Evolutionary conservation across 2,888 invertebrate species (phyloP).

Genomic region (Morinoia aosen): DNA sequence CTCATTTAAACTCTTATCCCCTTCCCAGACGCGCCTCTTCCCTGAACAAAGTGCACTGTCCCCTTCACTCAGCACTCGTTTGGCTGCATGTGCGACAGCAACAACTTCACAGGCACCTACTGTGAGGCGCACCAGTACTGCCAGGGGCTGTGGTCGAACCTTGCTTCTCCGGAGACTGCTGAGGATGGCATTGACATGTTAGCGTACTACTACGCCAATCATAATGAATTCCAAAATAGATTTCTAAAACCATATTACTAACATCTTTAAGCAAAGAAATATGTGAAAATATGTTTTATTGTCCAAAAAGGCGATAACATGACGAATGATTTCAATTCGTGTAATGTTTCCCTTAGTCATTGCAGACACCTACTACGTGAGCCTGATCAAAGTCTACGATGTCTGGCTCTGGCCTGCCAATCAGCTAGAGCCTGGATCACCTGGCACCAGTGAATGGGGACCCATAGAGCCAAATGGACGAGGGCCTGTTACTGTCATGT

Average conservation of each 20-base stretch:
- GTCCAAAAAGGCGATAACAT: background rate
- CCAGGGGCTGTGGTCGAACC: too few species aligned
- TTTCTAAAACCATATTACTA: too few species aligned
- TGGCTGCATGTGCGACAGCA: too few species aligned
- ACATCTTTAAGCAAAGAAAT: too few species aligned
- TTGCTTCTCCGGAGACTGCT: background rate
- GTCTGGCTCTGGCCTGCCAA: background rate
- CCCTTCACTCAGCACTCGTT: background rate
- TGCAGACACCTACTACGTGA: background rate
- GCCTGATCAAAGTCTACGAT: background rate
- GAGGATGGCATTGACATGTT: background rate
- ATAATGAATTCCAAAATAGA: background rate
- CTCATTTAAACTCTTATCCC: background rate
- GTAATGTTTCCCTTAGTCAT: background rate
- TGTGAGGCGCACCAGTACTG: too few species aligned
- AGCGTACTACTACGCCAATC: background rate
- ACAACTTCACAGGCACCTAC: too few species aligned
- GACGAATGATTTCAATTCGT: background rate
- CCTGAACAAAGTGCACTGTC: background rate
- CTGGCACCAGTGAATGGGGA: background rate
- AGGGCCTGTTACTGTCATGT: background rate
- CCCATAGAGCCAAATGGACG: background rate
- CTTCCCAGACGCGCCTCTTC: background rate
- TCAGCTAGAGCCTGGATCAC: background rate
- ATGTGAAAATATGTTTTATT: too few species aligned